These are phyloP conservation scores for Drosophila anceps DNA, from an alignment of 2,888 invertebrate genomes.

Conservation along the genomic window DNA sequence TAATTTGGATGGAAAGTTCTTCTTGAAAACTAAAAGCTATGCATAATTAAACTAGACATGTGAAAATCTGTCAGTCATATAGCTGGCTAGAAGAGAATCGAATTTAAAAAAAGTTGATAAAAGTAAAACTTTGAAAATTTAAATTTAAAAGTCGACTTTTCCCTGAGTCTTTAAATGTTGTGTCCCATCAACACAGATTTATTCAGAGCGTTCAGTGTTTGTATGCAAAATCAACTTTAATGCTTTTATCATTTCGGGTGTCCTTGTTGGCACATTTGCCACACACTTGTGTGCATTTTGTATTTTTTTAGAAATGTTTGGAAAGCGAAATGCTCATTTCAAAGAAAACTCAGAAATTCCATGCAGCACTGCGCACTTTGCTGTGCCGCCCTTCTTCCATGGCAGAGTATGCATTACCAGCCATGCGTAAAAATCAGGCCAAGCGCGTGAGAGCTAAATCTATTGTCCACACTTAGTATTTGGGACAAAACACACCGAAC, in stretches of 20 bases:
- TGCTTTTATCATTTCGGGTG: slow-evolving; percentile 21
- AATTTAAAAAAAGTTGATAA: neutral
- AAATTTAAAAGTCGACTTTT: neutral
- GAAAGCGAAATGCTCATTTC: slow-evolving; percentile 59
- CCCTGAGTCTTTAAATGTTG: neutral
- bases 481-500: slow-evolving; percentile 45
- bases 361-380: slow-evolving; percentile 65
- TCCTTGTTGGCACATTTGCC: slow-evolving; percentile 63
- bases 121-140: neutral
- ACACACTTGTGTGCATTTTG: slow-evolving; percentile 44
- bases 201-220: neutral
- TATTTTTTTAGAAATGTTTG: slow-evolving; percentile 28
- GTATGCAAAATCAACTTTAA: slow-evolving; percentile 3
- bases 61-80: too few species aligned
- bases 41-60: too few species aligned
- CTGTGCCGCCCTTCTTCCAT: slow-evolving; percentile 45
- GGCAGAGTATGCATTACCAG: slow-evolving; percentile 63
- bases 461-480: slow-evolving; percentile 58
- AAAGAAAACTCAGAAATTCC: slow-evolving; percentile 48
- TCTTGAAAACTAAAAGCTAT: slow-evolving; percentile 16
- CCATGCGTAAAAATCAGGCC: slow-evolving; percentile 76
- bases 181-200: neutral
- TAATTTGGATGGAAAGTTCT: slow-evolving; percentile 40
- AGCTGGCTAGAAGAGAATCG: too few species aligned
- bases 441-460: slow-evolving; percentile 62